Evolutionary conservation across 2,888 invertebrate genomes (phyloP), one percentile per base, ranked within the genome.

Genomic region (Ptilodon capucinus): DNA sequence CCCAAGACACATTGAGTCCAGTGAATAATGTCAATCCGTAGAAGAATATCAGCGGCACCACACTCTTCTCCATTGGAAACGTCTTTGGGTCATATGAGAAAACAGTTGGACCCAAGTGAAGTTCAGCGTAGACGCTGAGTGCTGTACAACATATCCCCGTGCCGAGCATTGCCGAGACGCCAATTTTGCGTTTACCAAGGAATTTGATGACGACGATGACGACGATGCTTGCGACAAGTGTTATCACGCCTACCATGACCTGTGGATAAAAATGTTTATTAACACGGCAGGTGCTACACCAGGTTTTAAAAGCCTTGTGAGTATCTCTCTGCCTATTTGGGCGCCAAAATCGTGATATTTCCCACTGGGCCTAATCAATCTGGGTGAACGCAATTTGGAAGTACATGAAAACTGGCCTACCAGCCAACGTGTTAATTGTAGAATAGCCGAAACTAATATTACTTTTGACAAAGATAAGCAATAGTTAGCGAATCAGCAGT

Each of bases 1-100:
- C 87, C 92, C 93, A 93, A 1, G 92, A 92, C 13, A 92, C 76
- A 11, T 86, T 85, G 3, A 85, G 75, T 6, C 83, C 89, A 34
- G 81, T 84, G 51, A 83, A 86, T 11, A 85, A 60, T 1, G 84
- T 78, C 40, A 92, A 65, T 0, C 77, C 46, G 40, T 88, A 86
- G 65, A 92, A 89, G 40, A 89, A 63, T 0, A 81, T 61, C 40
- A 91, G 67, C 0, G 92, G 90, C 4, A 83, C 52, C 44, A 84
- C 71, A 46, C 87, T 88, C n/a, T 69, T 79, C 45, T 84, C 76
- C 8, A 62, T 62, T 1, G 86, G 84, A 54, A 91, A 87, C 0
- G 91, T 90, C 1, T 62, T 59, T 0, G 73, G 63, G 16, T 90
- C 76, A 45, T 91, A 92, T 0, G 92, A 92, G 59, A 84, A 91